Evolutionary conservation across 2,888 invertebrate species (phyloP).

Genomic region (Operophtera brumata): DNA sequence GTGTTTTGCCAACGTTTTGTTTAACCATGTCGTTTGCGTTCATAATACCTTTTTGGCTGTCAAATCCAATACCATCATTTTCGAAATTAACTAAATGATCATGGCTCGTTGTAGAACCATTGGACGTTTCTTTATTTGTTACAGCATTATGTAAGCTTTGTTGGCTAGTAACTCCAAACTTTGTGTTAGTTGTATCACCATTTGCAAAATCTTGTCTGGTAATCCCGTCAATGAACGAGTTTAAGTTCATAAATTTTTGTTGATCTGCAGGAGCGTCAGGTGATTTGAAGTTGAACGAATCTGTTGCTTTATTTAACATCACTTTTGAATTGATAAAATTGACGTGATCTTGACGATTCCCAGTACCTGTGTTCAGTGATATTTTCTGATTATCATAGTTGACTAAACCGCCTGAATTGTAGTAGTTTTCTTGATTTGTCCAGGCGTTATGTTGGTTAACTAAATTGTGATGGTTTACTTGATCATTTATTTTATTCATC

Average conservation of each 20-base stretch:
- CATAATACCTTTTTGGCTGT: too few relatives aligned
- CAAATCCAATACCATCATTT: neutral
- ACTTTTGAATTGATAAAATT: constrained; percentile 1
- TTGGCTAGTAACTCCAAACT: neutral
- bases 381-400: constrained; percentile 20
- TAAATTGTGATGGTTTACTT: neutral
- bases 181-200: neutral
- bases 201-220: neutral
- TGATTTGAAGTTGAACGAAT: neutral
- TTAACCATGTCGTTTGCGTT: neutral
- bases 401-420: constrained; percentile 2
- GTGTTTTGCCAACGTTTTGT: too few relatives aligned
- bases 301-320: neutral
- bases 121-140: neutral
- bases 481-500: neutral
- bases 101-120: neutral
- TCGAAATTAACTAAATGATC: neutral
- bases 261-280: neutral
- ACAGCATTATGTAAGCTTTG: neutral
- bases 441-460: neutral
- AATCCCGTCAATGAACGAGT: neutral
- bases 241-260: neutral
- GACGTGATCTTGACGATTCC: constrained; percentile 6
- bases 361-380: constrained; percentile 13
- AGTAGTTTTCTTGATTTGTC: constrained; percentile 1